A percentile compares a stretch with the other conserved stretches of the same genome.
Evolutionary conservation across 2,797 vertebrate genomes (phyloP).

Genomic region (Pelobates cultripes): DNA sequence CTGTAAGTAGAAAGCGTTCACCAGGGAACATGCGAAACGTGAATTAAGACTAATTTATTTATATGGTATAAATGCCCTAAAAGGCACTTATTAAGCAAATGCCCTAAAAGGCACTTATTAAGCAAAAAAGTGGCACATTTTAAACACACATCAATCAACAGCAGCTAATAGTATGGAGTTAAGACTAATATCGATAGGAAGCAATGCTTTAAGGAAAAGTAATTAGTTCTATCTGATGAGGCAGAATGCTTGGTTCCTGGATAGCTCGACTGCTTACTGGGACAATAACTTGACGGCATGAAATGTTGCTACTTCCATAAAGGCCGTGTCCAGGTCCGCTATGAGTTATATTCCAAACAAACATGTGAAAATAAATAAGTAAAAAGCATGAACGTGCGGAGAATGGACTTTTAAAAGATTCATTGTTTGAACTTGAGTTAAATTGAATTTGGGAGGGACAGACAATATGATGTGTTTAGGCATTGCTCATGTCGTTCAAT

Average conservation of each 20-base stretch:
- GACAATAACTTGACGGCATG: conserved; percentile 39
- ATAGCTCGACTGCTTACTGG: conserved; percentile 32
- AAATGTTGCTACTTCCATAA: not conserved
- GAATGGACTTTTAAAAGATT: too few species aligned
- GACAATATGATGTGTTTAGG: too few species aligned
- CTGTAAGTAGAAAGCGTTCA: not conserved
- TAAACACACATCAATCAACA: conserved; percentile 42
- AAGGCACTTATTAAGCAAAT: conserved; percentile 17
- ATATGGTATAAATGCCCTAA: conserved; percentile 32
- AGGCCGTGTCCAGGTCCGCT: not conserved
- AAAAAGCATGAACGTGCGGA: too few species aligned
- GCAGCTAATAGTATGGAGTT: conserved; percentile 12
- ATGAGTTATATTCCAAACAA: not conserved
- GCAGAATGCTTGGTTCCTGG: conserved; percentile 20
- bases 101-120: conserved; percentile 46
- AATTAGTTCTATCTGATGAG: conserved; percentile 43
- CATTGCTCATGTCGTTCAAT: too few species aligned
- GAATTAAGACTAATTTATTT: conserved; percentile 27
- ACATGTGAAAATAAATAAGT: not conserved
- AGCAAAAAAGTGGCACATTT: conserved; percentile 21
- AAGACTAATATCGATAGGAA: conserved; percentile 42
- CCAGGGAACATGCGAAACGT: conserved; percentile 3
- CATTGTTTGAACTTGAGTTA: too few species aligned
- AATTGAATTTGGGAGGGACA: too few species aligned
- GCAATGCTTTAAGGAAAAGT: conserved; percentile 20